Conservation (phyloP, 2,888 invertebrate species). For the Troglohyphantes excavatus region DNA sequence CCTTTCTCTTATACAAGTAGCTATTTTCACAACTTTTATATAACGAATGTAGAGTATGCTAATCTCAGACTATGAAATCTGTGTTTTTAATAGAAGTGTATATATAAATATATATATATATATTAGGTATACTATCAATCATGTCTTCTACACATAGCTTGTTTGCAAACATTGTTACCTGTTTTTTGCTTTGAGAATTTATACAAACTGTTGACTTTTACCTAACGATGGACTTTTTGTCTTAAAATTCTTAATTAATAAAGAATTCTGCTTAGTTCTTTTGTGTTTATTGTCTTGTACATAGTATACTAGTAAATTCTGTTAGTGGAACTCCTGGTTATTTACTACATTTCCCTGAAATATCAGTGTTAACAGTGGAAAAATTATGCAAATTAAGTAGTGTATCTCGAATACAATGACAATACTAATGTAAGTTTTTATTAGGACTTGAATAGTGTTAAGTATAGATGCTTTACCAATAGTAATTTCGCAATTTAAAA, state of each 20-base stretch:
- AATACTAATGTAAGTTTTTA: no score
- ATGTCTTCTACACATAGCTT: conserved; percentile 25
- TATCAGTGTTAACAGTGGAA: no score
- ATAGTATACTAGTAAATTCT: no score
- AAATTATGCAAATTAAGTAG: no score
- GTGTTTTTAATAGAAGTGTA: neutral
- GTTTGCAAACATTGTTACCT: conserved; percentile 29
- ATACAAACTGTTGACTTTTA: conserved; percentile 51
- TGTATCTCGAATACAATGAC: no score
- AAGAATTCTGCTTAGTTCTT: conserved; percentile 28
- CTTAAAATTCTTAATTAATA: conserved; percentile 34
- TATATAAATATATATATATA: conserved; percentile 2
- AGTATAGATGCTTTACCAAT: no score
- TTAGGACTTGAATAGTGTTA: no score
- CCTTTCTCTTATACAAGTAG: neutral
- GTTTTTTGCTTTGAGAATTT: conserved; percentile 47
- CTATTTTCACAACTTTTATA: neutral
- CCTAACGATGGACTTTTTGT: conserved; percentile 1
- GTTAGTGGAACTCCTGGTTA: no score
- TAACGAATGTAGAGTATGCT: neutral
- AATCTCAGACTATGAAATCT: neutral
- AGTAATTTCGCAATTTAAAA: no score
- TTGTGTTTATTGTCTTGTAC: no score
- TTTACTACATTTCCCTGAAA: no score
- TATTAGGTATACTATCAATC: conserved; percentile 17